phyloP scores from a whole-genome alignment of 1,140 invertebrate species.

The Bicyclus anynana region DNA sequence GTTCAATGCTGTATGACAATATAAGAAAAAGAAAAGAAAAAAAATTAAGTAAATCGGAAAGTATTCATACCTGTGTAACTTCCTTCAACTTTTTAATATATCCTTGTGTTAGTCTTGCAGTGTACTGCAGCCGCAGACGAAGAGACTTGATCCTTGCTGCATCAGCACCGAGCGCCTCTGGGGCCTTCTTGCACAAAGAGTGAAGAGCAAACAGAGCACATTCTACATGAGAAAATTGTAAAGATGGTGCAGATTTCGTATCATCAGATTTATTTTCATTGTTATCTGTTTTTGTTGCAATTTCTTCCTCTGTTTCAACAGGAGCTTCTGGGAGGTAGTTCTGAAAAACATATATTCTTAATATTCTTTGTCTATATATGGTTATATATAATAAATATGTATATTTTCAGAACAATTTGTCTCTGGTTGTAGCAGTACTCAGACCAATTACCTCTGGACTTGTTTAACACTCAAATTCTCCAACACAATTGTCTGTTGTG shows the following conservation, averaged over 20 bases:
- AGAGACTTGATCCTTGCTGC: conserved; percentile 92
- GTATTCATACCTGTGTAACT: conserved; percentile 80
- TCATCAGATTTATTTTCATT: conserved; percentile 62
- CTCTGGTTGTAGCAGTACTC: too few species aligned
- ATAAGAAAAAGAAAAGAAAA: too few species aligned
- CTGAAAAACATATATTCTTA: conserved; percentile 53
- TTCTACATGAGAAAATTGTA: conserved; percentile 96
- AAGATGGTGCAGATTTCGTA: conserved; percentile 79
- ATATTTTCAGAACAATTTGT: too few species aligned
- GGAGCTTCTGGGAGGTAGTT: conserved; percentile 89
- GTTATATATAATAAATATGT: too few species aligned
- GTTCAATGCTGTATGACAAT: too few species aligned
- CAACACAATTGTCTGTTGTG: too few species aligned
- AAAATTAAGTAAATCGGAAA: neutral
- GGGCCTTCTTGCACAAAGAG: conserved; percentile 88
- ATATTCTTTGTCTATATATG: too few species aligned
- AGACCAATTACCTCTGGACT: too few species aligned
- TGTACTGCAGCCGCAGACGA: conserved; percentile 91
- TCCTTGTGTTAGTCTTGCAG: conserved; percentile 93
- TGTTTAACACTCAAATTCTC: too few species aligned
- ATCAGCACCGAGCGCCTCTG: conserved; percentile 86
- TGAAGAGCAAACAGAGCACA: conserved; percentile 94
- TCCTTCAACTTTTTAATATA: conserved; percentile 94
- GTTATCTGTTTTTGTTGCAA: conserved; percentile 56
- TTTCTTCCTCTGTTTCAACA: conserved; percentile 78